These are phyloP conservation scores for Polietes domitor DNA, from an alignment of 2,888 invertebrate species.

Conservation along the genomic window DNA sequence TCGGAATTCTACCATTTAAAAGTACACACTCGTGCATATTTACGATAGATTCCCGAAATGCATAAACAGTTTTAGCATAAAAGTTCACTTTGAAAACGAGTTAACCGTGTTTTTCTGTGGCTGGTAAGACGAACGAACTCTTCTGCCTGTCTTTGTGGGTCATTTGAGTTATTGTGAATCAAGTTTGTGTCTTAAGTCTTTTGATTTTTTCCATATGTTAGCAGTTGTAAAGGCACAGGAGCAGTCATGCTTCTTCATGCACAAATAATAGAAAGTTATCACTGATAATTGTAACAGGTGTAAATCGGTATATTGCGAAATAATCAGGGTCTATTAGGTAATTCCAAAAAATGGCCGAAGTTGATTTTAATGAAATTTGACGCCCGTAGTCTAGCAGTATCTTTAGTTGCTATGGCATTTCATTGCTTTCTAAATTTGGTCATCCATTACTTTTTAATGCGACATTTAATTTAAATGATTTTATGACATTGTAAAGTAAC, in stretches of 20 bases:
- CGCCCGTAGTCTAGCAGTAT: too few relatives aligned
- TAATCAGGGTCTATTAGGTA: too few relatives aligned
- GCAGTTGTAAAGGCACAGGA: background rate
- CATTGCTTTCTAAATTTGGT: too few relatives aligned
- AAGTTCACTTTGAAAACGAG: constrained; percentile 19
- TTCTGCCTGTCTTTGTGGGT: constrained; percentile 9
- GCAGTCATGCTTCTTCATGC: background rate
- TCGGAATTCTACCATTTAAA: constrained; percentile 7
- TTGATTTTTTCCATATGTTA: background rate
- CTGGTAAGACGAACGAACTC: background rate
- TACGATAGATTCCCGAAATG: background rate
- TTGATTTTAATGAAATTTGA: too few relatives aligned
- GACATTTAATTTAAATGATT: too few relatives aligned
- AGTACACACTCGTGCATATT: background rate
- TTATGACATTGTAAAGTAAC: too few relatives aligned
- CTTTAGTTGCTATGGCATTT: too few relatives aligned
- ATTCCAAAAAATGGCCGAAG: too few relatives aligned
- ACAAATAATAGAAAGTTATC: constrained; percentile 25
- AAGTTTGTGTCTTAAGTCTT: constrained; percentile 26
- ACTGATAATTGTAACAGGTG: background rate
- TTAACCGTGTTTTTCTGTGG: background rate
- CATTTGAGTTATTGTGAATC: constrained; percentile 18
- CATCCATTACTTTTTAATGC: too few relatives aligned
- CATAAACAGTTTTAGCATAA: background rate
- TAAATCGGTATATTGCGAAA: too few relatives aligned